phyloP scores from a whole-genome alignment of 1,140 invertebrate species.

The Phthorimaea operculella region DNA sequence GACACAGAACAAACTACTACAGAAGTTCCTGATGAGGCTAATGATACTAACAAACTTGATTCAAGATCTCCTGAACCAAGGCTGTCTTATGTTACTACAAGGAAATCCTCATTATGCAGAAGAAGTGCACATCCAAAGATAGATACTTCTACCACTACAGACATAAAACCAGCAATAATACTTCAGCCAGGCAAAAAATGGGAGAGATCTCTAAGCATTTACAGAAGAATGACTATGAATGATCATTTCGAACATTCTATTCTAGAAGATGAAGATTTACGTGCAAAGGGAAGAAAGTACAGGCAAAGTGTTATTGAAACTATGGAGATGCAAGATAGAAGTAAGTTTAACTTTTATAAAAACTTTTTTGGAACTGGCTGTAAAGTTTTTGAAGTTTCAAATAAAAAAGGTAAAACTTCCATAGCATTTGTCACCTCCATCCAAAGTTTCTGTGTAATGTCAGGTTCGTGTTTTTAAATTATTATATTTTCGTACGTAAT shows the following conservation, averaged over 20 bases:
- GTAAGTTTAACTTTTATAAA: constrained; percentile 12
- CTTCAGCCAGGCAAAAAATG: constrained; percentile 61
- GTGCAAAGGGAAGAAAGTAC: constrained; percentile 54
- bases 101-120: constrained; percentile 8
- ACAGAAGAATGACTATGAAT: constrained; percentile 50
- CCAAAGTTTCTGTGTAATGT: constrained; percentile 64
- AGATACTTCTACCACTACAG: constrained; percentile 3
- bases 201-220: constrained; percentile 61
- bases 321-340: constrained; percentile 54
- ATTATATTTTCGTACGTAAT: constrained; percentile 13
- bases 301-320: constrained; percentile 56
- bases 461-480: constrained; percentile 40
- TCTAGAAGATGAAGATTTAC: constrained; percentile 34
- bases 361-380: background rate
- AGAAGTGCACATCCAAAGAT: background rate
- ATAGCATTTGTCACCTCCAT: constrained; percentile 38
- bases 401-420: constrained; percentile 19
- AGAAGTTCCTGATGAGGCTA: background rate
- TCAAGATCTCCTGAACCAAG: background rate
- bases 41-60: background rate
- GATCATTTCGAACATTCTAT: constrained; percentile 40
- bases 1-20: background rate
- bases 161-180: constrained; percentile 38
- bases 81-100: constrained; percentile 12
- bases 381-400: background rate